Conservation (phyloP, 2,113 vertebrate species). For the Tragelaphus buxtoni region DNA sequence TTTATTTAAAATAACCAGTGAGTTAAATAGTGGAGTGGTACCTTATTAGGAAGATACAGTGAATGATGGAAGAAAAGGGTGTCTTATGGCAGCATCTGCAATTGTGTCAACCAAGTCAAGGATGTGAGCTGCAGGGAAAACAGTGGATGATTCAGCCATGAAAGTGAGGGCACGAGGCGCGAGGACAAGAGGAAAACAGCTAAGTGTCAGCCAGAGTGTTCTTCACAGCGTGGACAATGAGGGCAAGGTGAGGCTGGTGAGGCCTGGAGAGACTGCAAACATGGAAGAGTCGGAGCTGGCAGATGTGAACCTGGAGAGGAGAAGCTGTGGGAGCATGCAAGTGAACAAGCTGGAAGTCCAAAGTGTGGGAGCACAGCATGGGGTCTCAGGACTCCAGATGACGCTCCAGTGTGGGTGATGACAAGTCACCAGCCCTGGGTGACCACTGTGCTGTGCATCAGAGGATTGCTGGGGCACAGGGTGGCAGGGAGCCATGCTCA, state of each 20-base stretch:
- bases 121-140: not conserved
- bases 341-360: too few species aligned
- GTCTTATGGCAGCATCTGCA: not conserved
- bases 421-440: too few species aligned
- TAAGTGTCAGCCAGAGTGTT: not conserved
- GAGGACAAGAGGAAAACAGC: not conserved
- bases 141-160: not conserved
- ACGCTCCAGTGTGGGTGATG: fast-evolving
- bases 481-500: not conserved
- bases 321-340: not conserved
- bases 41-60: too few species aligned
- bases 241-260: not conserved
- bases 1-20: not conserved
- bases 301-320: not conserved
- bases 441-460: too few species aligned
- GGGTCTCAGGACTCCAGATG: not conserved
- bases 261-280: not conserved
- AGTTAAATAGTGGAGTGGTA: not conserved
- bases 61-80: not conserved
- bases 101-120: not conserved
- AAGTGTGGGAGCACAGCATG: not conserved
- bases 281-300: too few species aligned
- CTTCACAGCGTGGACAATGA: fast-evolving
- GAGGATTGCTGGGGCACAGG: not conserved
- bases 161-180: not conserved